Evolutionary conservation across 1,140 invertebrate species (phyloP), one percentile per base, ranked within the genome.

Genomic region (Pemphigus obesinymphae): DNA sequence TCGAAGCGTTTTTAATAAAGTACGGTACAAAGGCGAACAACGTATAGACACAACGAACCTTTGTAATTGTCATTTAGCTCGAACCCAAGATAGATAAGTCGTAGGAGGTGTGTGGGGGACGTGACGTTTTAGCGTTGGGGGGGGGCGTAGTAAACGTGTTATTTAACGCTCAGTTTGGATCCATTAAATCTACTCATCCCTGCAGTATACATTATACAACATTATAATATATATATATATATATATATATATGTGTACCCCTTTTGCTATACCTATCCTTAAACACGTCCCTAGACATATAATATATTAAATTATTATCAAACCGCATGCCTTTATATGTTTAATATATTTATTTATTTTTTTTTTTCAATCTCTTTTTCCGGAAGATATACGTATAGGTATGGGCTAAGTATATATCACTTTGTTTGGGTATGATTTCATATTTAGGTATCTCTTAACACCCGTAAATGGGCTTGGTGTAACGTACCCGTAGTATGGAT

Each of bases 41-140:
- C 37, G 53, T 78, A 78, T 78, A 76, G 17, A 76, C 20, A 76
- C 48, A 76, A 34, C 50, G 53, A 78, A 78, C 75, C 75, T 78
- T 78, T 78, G 75, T 78, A 78, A 78, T 78, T 78, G 75, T 78
- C 75, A 78, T 78, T 76, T 58, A 34, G 53, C 75, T 78, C 75
- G 53, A 78, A 58, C 75, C 34, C 53, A 34, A 23, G 53, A 55
- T 37, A 58, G 53, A 78, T 40, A 31, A 53, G 29, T 58, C 34
- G 31, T 0, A 45, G 43, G 45, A 15, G 29, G 17, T 17, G 5
- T 15, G n/a, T 15, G 20, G 48, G 1, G 48, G 26, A 26, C 7
- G 37, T 70, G 40, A 6, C 40, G n/a, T 58, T 58, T 58, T 58
- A 58, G 29, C 10, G 23, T 17, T n/a, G n/a, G n/a, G 37, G 37